Evolutionary conservation across 2,113 vertebrate genomes (phyloP), one percentile per base, ranked within the genome.

Genomic region (Paradoxurus hermaphroditus): DNA sequence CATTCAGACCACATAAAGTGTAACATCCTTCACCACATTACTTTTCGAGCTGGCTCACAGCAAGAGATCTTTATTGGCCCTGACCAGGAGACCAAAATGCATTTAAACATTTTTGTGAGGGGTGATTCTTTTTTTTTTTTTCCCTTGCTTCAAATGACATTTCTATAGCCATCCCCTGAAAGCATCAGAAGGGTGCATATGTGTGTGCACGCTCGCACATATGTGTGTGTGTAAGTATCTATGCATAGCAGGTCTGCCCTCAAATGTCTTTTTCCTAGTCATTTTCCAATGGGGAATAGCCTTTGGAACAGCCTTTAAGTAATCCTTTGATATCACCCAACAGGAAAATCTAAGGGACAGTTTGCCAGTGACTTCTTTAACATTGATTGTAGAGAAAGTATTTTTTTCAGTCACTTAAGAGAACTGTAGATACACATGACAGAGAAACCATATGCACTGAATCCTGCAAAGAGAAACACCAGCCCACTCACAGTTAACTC

Each of bases 11-110:
- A 95, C 73, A 97, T 98, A 94, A 97, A 98, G 97, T 94, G 67
- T 86, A 97, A 98, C 97, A 98, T 98, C 95, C 79, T 97, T 98
- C 98, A 96, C 73, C 65, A 81, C 92, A 68, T 98, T 98, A 98
- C 97, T 98, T 98, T 97, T 96, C 95, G 95, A 91, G 75, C 96
- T 98, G 97, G 93, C 84, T 98, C 97, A 85, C 90, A 97, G 95
- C 92, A 79, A 95, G 89, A 97, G 94, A 63, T 97, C 67, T 98
- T 98, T 97, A 97, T 97, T 98, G 98, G 94, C 94, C 97, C 68
- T 93, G 75, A 86, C 91, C 82, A 94, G 44, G 95, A 93, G 65
- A 67, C 92, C 94, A 97, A 97, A 98, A 96, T 97, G 65, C 94
- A 97, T 65, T 67, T 46, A 96, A 94, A 96, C 96, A 96, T 95